Evolutionary conservation across 2,888 invertebrate species (phyloP).

Genomic region (Aphidoletes aphidimyza): DNA sequence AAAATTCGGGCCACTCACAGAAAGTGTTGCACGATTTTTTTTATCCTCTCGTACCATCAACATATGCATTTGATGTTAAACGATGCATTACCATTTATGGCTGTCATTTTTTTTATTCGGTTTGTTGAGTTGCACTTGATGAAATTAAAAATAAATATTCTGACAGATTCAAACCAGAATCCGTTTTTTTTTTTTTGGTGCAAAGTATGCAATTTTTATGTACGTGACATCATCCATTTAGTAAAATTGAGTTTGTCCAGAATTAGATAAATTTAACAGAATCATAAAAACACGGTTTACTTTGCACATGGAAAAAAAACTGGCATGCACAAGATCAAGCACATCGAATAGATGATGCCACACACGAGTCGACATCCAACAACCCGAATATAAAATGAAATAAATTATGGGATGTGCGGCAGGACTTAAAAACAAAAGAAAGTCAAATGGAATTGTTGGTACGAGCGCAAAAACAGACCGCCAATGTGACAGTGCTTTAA

Average conservation of each 20-base stretch:
- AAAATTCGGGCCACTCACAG: neutral
- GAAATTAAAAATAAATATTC: neutral
- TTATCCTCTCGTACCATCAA: neutral
- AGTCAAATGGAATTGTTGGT: neutral
- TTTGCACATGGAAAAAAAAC: neutral
- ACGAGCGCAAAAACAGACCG: neutral
- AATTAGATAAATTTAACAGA: slow-evolving; percentile 9
- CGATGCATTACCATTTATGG: neutral
- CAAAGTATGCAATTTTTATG: neutral
- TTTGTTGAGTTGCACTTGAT: neutral
- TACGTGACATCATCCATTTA: neutral
- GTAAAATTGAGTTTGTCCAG: slow-evolving; percentile 10
- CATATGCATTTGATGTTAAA: neutral
- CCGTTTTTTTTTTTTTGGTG: too few relatives aligned
- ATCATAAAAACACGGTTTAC: neutral
- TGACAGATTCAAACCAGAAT: neutral
- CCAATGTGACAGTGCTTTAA: neutral
- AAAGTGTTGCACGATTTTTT: neutral
- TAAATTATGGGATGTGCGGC: slow-evolving; percentile 30
- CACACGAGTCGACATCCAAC: neutral
- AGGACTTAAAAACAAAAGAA: slow-evolving; percentile 28
- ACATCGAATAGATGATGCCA: neutral
- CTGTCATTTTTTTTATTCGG: too few relatives aligned
- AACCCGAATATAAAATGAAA: neutral
- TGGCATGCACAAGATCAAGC: neutral